These are phyloP conservation scores for Notarius lentiginosus DNA, from an alignment of 2,113 vertebrate genomes.

Conservation along the genomic window DNA sequence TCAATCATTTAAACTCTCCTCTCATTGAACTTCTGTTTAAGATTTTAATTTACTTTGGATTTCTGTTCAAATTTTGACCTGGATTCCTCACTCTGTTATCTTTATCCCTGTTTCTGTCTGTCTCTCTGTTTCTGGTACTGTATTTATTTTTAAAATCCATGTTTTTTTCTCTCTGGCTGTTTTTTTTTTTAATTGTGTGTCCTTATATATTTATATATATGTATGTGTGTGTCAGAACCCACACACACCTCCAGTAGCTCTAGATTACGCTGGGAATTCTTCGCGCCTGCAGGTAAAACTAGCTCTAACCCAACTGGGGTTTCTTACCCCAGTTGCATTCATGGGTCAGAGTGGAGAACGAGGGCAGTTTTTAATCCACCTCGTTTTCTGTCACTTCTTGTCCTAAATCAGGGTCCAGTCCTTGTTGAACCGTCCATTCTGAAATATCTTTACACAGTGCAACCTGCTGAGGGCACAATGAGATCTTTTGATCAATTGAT, in stretches of 20 bases:
- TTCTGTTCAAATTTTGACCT: background rate
- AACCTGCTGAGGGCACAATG: conserved; percentile 40
- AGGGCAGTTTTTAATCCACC: background rate
- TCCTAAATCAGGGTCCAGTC: conserved; percentile 17
- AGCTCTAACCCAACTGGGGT: conserved; percentile 16
- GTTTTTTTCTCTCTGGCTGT: conserved; percentile 6
- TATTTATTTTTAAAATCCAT: background rate
- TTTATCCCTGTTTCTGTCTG: conserved; percentile 25
- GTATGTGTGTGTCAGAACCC: conserved; percentile 31
- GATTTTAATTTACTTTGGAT: background rate
- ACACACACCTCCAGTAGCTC: conserved; percentile 67
- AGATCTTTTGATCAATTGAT: background rate
- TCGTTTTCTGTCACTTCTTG: conserved; percentile 28
- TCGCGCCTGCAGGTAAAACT: conserved; percentile 82
- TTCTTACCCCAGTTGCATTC: background rate
- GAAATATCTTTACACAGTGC: background rate
- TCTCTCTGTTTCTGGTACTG: conserved; percentile 19
- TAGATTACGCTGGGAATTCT: conserved; percentile 83
- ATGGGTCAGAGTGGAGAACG: background rate
- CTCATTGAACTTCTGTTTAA: background rate
- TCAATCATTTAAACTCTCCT: background rate
- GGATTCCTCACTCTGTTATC: conserved; percentile 25
- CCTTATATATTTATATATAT: background rate
- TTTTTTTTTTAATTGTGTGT: conserved; percentile 1
- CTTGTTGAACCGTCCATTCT: conserved; percentile 21